These are phyloP conservation scores for Amazonetta brasiliensis DNA, from an alignment of 2,797 vertebrate species.

Conservation along the genomic window DNA sequence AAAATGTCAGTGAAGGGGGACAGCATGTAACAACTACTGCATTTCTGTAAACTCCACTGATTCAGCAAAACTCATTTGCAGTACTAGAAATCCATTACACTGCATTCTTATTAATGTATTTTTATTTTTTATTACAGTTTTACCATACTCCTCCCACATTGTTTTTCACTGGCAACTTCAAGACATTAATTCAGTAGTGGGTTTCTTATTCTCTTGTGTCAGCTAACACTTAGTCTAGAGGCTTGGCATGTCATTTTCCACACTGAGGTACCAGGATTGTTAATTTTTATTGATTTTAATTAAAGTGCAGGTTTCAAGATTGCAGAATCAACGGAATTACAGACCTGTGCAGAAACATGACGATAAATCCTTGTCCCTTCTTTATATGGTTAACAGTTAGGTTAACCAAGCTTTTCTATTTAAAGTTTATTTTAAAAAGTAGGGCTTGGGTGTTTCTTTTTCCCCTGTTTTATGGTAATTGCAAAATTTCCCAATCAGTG, in stretches of 20 bases:
- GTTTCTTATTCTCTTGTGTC: background rate
- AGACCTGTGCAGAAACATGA: background rate
- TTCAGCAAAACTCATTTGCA: background rate
- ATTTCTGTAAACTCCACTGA: background rate
- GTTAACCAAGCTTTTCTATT: background rate
- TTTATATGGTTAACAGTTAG: background rate
- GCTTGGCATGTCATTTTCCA: background rate
- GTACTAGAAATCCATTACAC: background rate
- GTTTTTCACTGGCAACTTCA: background rate
- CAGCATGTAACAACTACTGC: background rate
- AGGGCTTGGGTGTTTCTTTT: fast-evolving
- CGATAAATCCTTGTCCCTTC: background rate
- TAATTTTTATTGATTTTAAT: background rate
- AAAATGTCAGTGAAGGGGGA: background rate
- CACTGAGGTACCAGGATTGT: background rate
- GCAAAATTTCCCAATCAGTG: background rate
- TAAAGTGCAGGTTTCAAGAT: background rate
- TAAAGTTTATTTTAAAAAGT: background rate
- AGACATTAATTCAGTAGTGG: background rate
- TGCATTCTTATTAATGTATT: background rate
- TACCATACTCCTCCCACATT: background rate
- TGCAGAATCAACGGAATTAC: background rate
- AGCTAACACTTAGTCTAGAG: background rate
- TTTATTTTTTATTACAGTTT: background rate
- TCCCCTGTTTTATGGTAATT: background rate